Evolutionary conservation across 1,140 invertebrate species (phyloP), one percentile per base, ranked within the genome.

Genomic region (Megalopta genalis): DNA sequence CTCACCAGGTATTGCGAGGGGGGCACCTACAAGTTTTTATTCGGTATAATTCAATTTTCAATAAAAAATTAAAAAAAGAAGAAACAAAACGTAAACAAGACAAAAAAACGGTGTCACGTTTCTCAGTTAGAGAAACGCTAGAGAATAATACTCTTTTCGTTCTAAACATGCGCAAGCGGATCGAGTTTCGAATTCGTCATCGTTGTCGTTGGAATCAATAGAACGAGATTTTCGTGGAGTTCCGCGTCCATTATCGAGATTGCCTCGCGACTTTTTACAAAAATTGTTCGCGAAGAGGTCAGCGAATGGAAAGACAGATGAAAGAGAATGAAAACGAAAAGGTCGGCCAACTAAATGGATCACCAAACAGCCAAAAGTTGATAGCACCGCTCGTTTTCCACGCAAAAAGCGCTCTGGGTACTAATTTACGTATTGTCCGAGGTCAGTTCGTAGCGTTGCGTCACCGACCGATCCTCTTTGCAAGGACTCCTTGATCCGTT

Each of bases 361-460:
- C 54, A 69, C 66, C 75, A 69, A 64, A 39, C 66, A 70, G 67
- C 21, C 52, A 18, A 32, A 73, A n/a, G 16, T 46, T 77, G 75
- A 32, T 70, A 77, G 75, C 75, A 77, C 75, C 75, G 32, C 49
- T 70, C 59, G 8, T 63, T 39, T 64, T 52, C 46, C 63, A 70
- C 37, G 14, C 32, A 52, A 14, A 23, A 32, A 59, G 27, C 21
- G 23, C 66, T 7, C 12, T 21, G 14, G 27, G 16, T 49, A 46
- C n/a, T 16, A n/a, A 49, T 77, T 71, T 77, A 77, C 75, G 75
- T 77, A n/a, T 77, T 77, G 12, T 82, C 80, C 32, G 62, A 59
- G 23, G 42, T 78, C 42, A 66, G 39, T 62, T 71, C 2, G 27
- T 60, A 70, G 25, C 14, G 52, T 32, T 68, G 42, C 71, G 49